Evolutionary conservation across 2,797 vertebrate genomes (phyloP).

Genomic region (Megaceryle alcyon): DNA sequence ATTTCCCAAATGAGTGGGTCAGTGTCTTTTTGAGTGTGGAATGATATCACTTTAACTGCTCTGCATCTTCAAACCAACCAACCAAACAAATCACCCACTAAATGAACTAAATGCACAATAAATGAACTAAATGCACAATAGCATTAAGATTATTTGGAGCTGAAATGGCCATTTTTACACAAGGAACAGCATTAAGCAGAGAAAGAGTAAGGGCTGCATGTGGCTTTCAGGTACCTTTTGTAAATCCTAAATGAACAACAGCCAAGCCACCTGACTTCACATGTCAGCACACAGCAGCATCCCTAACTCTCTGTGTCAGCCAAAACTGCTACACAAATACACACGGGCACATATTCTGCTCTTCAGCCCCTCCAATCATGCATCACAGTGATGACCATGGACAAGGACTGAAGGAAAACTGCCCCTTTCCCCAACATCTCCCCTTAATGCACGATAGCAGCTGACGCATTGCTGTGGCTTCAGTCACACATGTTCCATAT

Average conservation of each 20-base stretch:
- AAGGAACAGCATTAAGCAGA: background rate
- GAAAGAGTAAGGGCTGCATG: rapidly evolving
- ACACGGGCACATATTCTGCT: rapidly evolving
- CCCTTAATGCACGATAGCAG: rapidly evolving
- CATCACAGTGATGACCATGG: rapidly evolving
- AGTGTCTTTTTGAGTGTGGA: background rate
- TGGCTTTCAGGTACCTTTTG: background rate
- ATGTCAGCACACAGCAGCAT: background rate
- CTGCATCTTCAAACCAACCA: background rate
- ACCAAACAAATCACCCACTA: background rate
- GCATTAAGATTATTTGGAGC: background rate
- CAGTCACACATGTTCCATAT: background rate
- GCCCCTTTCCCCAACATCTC: background rate
- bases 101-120: background rate
- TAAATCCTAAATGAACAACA: background rate
- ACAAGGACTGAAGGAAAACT: background rate
- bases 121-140: background rate
- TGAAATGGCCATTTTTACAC: background rate
- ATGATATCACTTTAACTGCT: background rate
- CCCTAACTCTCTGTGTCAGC: background rate
- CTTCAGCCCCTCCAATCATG: rapidly evolving
- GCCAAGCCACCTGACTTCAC: background rate
- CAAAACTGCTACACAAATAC: too few species aligned
- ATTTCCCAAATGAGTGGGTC: background rate
- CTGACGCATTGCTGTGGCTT: background rate